phyloP scores from a whole-genome alignment of 2,888 invertebrate genomes.

The Meghimatium bilineatum region DNA sequence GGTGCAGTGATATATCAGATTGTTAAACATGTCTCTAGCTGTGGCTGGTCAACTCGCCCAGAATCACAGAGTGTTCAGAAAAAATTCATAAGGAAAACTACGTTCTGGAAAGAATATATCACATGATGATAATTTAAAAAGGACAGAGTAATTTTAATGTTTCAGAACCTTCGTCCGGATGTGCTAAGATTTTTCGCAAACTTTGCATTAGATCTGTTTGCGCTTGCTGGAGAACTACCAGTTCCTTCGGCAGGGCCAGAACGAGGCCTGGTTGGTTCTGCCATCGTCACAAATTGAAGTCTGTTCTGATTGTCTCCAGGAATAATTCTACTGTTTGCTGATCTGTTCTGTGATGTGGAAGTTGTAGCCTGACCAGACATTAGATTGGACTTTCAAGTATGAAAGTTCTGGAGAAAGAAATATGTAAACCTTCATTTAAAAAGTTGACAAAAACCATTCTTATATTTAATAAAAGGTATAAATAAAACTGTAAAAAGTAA shows the following conservation, averaged over 20 bases:
- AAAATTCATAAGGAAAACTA: not conserved
- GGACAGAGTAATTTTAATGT: not conserved
- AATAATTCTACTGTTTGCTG: slow-evolving; percentile 19
- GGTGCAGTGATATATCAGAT: no score
- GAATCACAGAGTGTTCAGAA: not conserved
- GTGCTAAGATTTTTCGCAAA: slow-evolving; percentile 48
- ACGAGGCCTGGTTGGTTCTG: slow-evolving; percentile 29
- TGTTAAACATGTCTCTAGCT: no score
- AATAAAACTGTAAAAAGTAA: no score
- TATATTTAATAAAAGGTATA: no score
- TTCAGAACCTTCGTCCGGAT: slow-evolving; percentile 22
- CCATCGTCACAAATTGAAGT: slow-evolving; percentile 36
- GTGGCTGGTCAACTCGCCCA: no score
- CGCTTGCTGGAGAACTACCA: slow-evolving; percentile 35
- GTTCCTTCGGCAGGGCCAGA: slow-evolving; percentile 30
- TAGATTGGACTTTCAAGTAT: slow-evolving; percentile 3
- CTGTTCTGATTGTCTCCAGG: slow-evolving; percentile 23
- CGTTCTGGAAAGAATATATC: no score
- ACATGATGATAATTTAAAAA: not conserved
- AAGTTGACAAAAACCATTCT: no score
- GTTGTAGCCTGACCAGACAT: slow-evolving; percentile 26
- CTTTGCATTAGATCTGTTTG: slow-evolving; percentile 46
- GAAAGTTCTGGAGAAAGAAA: not conserved
- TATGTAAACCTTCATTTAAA: no score
- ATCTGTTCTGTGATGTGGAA: slow-evolving; percentile 22